A percentile compares a stretch with the other conserved stretches of the same genome.
phyloP scores from a whole-genome alignment of 2,888 invertebrate genomes.

The Hedychridium roseum region DNA sequence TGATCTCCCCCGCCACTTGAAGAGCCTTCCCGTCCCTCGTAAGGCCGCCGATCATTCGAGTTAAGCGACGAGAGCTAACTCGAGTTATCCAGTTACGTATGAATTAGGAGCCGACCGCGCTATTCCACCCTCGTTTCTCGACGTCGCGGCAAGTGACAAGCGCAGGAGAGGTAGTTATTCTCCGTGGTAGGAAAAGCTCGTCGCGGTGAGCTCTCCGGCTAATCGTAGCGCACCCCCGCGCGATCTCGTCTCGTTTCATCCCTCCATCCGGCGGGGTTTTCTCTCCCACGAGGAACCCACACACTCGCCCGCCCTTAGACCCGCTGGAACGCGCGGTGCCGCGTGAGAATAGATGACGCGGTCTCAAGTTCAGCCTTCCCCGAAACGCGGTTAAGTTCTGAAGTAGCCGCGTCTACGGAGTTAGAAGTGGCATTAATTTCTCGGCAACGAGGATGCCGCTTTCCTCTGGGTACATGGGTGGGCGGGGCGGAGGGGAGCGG shows the following conservation, averaged over 20 bases:
- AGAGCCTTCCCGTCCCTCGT: constrained; percentile 1
- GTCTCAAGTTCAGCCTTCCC: constrained; percentile 32
- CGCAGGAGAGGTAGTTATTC: constrained; percentile 3
- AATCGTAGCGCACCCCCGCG: constrained; percentile 19
- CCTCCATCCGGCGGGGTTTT: neutral
- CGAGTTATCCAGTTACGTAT: constrained; percentile 28
- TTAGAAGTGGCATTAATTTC: constrained; percentile 53
- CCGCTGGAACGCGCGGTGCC: constrained; percentile 1
- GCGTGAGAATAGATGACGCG: constrained; percentile 50
- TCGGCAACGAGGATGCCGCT: constrained; percentile 25
- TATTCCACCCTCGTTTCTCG: no score
- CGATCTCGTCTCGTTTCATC: neutral
- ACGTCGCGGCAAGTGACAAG: no score
- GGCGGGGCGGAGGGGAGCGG: constrained; percentile 19
- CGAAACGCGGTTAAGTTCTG: constrained; percentile 44
- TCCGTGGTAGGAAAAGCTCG: constrained; percentile 15
- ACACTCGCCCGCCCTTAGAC: neutral
- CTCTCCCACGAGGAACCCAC: constrained; percentile 22
- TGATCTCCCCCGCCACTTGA: no score
- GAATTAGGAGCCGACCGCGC: constrained; percentile 19
- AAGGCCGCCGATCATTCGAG: constrained; percentile 20
- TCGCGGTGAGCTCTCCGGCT: constrained; percentile 22
- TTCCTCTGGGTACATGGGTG: no score
- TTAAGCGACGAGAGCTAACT: constrained; percentile 26
- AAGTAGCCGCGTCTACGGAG: constrained; percentile 48